phyloP scores from a whole-genome alignment of 1,140 invertebrate species.

The Drosophila albomicans region DNA sequence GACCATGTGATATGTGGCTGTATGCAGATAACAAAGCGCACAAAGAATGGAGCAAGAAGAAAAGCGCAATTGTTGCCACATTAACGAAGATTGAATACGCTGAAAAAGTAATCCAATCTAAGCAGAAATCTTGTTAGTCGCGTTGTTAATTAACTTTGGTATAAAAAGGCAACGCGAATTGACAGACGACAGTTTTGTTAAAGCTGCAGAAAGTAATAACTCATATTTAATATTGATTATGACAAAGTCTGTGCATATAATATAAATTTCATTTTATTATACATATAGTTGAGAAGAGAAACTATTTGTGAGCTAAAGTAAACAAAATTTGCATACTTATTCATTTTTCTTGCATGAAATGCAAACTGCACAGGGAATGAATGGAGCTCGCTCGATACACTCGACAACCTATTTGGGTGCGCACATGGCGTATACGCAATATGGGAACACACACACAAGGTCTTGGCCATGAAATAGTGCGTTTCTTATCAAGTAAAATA shows the following conservation, averaged over 20 bases:
- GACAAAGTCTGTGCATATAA: too few species aligned
- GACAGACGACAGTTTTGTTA: neutral
- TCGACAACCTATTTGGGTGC: neutral
- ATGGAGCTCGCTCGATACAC: neutral
- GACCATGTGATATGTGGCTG: constrained; percentile 13
- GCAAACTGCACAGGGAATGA: neutral
- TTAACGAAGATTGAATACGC: constrained; percentile 9
- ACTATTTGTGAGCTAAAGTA: neutral
- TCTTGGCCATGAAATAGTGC: neutral
- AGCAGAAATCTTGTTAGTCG: neutral
- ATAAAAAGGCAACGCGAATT: neutral
- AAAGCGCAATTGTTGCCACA: neutral
- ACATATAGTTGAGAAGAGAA: neutral
- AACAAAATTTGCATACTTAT: neutral
- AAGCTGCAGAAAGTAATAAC: too few species aligned
- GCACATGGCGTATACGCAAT: constrained; percentile 55
- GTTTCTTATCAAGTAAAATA: constrained; percentile 10
- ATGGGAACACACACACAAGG: constrained; percentile 28
- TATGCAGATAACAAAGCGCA: constrained; percentile 12
- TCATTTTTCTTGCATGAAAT: neutral
- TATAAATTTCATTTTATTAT: neutral
- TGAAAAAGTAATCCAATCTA: neutral
- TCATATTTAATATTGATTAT: too few species aligned
- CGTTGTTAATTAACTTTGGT: too few species aligned
- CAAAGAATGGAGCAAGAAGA: neutral